These are phyloP conservation scores for Scaptomyza polygonia DNA, from an alignment of 2,888 invertebrate species.

Conservation along the genomic window DNA sequence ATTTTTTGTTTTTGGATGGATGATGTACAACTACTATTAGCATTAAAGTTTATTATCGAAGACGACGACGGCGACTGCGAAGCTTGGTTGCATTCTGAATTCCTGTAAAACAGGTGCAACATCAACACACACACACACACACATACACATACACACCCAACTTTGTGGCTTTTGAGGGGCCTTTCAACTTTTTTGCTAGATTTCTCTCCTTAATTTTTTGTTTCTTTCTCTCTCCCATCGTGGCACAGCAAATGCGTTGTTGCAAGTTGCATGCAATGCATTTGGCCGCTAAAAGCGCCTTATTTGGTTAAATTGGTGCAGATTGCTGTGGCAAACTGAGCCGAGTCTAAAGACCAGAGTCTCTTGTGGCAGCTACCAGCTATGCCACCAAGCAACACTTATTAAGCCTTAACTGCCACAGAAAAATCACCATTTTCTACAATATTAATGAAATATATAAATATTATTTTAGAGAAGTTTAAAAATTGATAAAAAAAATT, in stretches of 20 bases:
- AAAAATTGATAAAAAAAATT: too few relatives aligned
- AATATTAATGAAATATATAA: too few relatives aligned
- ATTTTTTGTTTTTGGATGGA: constrained; percentile 28
- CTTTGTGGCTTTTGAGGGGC: constrained; percentile 47
- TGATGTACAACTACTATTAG: constrained; percentile 82
- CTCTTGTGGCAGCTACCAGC: constrained; percentile 32
- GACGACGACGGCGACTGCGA: constrained; percentile 35
- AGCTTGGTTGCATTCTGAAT: constrained; percentile 69
- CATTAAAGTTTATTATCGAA: constrained; percentile 82
- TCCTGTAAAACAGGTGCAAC: constrained; percentile 81
- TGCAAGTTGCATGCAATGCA: constrained; percentile 77
- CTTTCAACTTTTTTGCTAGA: constrained; percentile 68
- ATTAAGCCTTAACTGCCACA: neutral
- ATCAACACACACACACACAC: constrained; percentile 9
- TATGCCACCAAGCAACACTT: constrained; percentile 12
- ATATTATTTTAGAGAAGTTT: too few relatives aligned
- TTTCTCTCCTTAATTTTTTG: constrained; percentile 50
- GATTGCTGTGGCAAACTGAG: constrained; percentile 60
- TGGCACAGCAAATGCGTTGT: too few relatives aligned
- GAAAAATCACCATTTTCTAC: too few relatives aligned
- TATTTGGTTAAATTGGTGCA: constrained; percentile 81
- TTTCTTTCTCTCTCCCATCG: too few relatives aligned
- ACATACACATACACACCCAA: constrained; percentile 13
- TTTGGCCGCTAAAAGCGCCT: constrained; percentile 81
- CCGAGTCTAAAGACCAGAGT: constrained; percentile 31